A percentile compares a stretch with the other conserved stretches of the same genome.
Evolutionary conservation across 2,888 invertebrate species (phyloP).

Genomic region (Nysson spinosus): DNA sequence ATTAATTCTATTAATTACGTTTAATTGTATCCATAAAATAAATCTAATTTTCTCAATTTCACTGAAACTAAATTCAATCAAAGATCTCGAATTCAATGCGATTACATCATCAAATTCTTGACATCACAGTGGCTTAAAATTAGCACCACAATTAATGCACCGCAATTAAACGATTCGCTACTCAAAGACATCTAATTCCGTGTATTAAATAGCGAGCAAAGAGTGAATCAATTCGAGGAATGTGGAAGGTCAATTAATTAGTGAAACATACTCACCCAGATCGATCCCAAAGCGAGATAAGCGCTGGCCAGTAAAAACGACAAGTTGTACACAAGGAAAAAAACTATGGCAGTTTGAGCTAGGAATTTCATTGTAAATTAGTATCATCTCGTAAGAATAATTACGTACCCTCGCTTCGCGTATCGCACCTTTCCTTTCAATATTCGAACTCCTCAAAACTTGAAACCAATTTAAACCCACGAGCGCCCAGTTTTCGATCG

Average conservation of each 20-base stretch:
- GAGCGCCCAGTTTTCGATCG: slow-evolving; percentile 66
- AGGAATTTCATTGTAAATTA: slow-evolving; percentile 33
- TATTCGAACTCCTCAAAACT: slow-evolving; percentile 57
- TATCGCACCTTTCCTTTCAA: slow-evolving; percentile 61
- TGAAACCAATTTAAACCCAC: slow-evolving; percentile 72
- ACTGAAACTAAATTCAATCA: no score
- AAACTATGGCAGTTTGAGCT: slow-evolving; percentile 65
- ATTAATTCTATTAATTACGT: no score
- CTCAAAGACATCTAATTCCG: no score
- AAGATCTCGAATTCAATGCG: no score
- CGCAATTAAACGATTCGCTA: no score
- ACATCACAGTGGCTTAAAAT: no score
- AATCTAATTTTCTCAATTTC: no score
- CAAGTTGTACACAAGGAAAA: slow-evolving; percentile 65
- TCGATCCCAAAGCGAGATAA: slow-evolving; percentile 69
- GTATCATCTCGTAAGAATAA: no score
- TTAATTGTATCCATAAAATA: no score
- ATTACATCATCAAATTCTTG: no score
- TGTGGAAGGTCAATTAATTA: neutral
- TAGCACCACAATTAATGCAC: no score
- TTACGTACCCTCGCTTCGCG: neutral
- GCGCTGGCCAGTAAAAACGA: slow-evolving; percentile 67
- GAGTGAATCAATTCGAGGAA: neutral
- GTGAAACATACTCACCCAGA: slow-evolving; percentile 66
- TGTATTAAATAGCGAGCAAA: neutral